These are phyloP conservation scores for Leptarthrus brevirostris DNA, from an alignment of 2,888 invertebrate species.

Conservation along the genomic window DNA sequence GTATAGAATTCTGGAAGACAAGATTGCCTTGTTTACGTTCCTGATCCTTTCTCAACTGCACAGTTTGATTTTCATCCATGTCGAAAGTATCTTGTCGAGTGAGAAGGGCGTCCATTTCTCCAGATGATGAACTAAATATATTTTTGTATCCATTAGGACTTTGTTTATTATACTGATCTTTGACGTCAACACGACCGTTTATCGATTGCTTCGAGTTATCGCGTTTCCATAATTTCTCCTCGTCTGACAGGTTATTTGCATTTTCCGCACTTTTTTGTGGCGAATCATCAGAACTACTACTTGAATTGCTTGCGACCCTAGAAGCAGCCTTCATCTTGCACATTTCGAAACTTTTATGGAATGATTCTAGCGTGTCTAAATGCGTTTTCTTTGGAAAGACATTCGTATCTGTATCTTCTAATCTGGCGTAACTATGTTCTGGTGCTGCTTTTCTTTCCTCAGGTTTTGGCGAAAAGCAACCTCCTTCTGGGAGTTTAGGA, in stretches of 20 bases:
- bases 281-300: slow-evolving; percentile 59
- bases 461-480: slow-evolving; percentile 34
- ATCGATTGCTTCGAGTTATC: slow-evolving; percentile 56
- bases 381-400: slow-evolving; percentile 29
- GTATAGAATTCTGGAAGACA: slow-evolving; percentile 73
- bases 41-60: slow-evolving; percentile 68
- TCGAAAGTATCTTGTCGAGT: slow-evolving; percentile 39
- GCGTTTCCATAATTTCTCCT: slow-evolving; percentile 64
- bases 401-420: slow-evolving; percentile 45
- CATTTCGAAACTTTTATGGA: slow-evolving; percentile 65
- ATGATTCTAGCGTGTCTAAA: slow-evolving; percentile 62
- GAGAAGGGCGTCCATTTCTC: slow-evolving; percentile 6
- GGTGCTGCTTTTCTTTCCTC: neutral
- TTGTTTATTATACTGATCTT: slow-evolving; percentile 56
- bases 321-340: slow-evolving; percentile 59
- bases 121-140: slow-evolving; percentile 36
- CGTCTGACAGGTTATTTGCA: slow-evolving; percentile 63
- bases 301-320: slow-evolving; percentile 28
- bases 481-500: slow-evolving; percentile 41
- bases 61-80: slow-evolving; percentile 58
- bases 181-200: slow-evolving; percentile 51
- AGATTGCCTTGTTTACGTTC: slow-evolving; percentile 72
- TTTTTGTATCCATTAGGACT: slow-evolving; percentile 24
- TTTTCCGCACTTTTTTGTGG: slow-evolving; percentile 58
- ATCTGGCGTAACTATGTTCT: slow-evolving; percentile 11